Percentiles rank a stretch among this genome's conserved stretches.
Conservation (phyloP, 2,888 invertebrate genomes). For the Hydriomena furcata region DNA sequence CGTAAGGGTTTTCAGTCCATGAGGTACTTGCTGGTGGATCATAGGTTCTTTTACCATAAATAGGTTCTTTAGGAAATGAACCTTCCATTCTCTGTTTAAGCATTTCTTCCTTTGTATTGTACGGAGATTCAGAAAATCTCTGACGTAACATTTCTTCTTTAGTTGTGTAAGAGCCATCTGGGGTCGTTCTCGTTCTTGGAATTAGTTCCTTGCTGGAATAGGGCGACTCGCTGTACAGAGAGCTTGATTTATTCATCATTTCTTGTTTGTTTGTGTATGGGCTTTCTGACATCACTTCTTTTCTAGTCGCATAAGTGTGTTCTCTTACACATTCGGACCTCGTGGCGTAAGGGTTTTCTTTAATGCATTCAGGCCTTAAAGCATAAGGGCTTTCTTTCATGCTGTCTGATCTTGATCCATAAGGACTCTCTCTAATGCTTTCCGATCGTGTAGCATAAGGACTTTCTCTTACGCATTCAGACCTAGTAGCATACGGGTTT, state of each 20-base stretch:
- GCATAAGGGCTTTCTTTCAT: slow-evolving; percentile 52
- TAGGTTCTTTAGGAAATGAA: slow-evolving; percentile 60
- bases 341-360: slow-evolving; percentile 45
- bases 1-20: slow-evolving; percentile 72
- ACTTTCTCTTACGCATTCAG: slow-evolving; percentile 50
- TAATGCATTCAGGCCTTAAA: slow-evolving; percentile 45
- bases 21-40: slow-evolving; percentile 72
- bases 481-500: slow-evolving; percentile 50
- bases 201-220: slow-evolving; percentile 79
- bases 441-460: slow-evolving; percentile 52
- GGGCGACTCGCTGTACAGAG: slow-evolving; percentile 68
- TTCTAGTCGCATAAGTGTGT: slow-evolving; percentile 50
- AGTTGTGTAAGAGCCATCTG: slow-evolving; percentile 74
- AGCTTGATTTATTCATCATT: slow-evolving; percentile 60
- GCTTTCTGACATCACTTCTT: slow-evolving; percentile 49
- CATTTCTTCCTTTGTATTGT: slow-evolving; percentile 78
- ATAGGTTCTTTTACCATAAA: slow-evolving; percentile 73
- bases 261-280: slow-evolving; percentile 61
- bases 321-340: slow-evolving; percentile 50
- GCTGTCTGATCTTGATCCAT: slow-evolving; percentile 49
- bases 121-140: slow-evolving; percentile 78
- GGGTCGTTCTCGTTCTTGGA: slow-evolving; percentile 62
- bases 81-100: slow-evolving; percentile 71
- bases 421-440: slow-evolving; percentile 49
- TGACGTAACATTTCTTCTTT: slow-evolving; percentile 81